Conservation (phyloP, 2,888 invertebrate genomes). For the Drosophila rellima region DNA sequence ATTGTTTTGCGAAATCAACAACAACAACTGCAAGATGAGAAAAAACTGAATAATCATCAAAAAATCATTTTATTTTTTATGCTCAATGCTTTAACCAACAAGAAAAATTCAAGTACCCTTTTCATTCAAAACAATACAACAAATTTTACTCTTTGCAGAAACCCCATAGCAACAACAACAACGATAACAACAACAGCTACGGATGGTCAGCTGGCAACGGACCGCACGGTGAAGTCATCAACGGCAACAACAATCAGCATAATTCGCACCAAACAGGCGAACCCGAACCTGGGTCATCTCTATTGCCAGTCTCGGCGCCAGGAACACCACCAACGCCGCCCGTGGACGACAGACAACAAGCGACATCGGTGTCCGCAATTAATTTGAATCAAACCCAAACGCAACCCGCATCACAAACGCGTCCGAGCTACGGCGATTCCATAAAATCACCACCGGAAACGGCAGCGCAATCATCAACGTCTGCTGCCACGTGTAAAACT, state of each 20-base stretch:
- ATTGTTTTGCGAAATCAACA: conserved; percentile 21
- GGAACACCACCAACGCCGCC: conserved; percentile 72
- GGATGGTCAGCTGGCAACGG: conserved; percentile 58
- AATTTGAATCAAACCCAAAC: conserved; percentile 71
- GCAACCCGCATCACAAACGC: conserved; percentile 73
- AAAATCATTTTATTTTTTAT: conserved; percentile 68
- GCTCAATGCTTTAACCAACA: conserved; percentile 49
- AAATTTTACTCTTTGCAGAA: conserved; percentile 65
- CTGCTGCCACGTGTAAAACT: conserved; percentile 62
- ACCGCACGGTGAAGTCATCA: conserved; percentile 45
- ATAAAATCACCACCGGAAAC: conserved; percentile 76
- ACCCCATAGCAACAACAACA: conserved; percentile 61
- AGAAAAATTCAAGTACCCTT: conserved; percentile 52
- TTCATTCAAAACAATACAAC: conserved; percentile 49
- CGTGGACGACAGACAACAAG: conserved; percentile 54
- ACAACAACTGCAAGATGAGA: conserved; percentile 4
- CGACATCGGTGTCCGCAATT: conserved; percentile 63
- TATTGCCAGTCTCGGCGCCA: conserved; percentile 48
- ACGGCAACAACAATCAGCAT: conserved; percentile 48
- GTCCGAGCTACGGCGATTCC: conserved; percentile 70
- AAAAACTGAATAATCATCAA: conserved; percentile 58
- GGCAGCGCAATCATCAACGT: conserved; percentile 45
- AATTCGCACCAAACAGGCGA: conserved; percentile 42
- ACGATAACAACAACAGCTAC: conserved; percentile 56
- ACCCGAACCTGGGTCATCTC: conserved; percentile 47